A percentile compares a stretch with the other conserved stretches of the same genome.
Evolutionary conservation across 2,113 vertebrate genomes (phyloP).

Genomic region (Dromas ardeola): DNA sequence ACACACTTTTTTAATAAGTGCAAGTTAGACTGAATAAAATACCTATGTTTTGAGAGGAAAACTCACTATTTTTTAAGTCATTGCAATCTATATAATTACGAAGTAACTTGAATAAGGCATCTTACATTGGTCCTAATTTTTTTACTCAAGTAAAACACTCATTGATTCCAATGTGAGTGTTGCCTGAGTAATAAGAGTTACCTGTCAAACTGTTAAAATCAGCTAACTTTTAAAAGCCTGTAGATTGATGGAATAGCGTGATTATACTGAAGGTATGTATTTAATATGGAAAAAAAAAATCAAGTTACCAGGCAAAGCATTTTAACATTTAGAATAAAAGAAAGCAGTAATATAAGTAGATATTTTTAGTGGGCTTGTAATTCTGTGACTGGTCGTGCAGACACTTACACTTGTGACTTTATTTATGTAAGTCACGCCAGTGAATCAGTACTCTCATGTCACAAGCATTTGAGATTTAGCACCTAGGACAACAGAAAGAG

Average conservation of each 20-base stretch:
- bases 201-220: constrained; percentile 46
- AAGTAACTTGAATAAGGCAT: constrained; percentile 58
- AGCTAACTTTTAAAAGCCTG: constrained; percentile 25
- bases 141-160: constrained; percentile 42
- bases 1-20: not conserved
- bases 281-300: not conserved
- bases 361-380: constrained; percentile 15
- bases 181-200: constrained; percentile 51
- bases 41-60: constrained; percentile 13
- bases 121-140: constrained; percentile 26
- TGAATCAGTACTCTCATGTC: not conserved
- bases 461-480: constrained; percentile 6
- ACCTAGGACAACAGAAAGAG: not conserved
- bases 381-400: not conserved
- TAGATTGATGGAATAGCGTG: not conserved
- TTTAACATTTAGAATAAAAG: constrained; percentile 43
- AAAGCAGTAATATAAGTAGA: constrained; percentile 5
- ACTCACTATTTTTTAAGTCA: constrained; percentile 25
- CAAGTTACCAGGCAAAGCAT: not conserved
- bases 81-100: constrained; percentile 4
- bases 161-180: constrained; percentile 36
- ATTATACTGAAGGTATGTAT: not conserved
- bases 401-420: not conserved
- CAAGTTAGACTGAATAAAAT: not conserved
- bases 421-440: not conserved